Conservation (phyloP, 2,888 invertebrate genomes). For the Cecidostiba fungosa region DNA sequence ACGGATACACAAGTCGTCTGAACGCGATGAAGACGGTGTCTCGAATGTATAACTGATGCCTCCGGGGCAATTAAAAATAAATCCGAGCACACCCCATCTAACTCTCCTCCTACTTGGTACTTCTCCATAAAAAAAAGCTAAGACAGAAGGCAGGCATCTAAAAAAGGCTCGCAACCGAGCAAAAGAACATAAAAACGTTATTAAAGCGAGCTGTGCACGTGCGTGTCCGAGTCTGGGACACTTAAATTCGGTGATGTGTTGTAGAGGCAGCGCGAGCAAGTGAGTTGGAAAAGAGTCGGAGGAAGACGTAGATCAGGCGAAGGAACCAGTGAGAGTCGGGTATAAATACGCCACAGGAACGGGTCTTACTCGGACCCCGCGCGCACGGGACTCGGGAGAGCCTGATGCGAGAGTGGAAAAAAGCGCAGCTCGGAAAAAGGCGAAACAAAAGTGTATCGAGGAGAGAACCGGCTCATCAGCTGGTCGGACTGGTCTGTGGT, state of each 20-base stretch:
- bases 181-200: slow-evolving; percentile 50
- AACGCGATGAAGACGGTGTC: not conserved
- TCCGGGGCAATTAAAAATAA: slow-evolving; percentile 37
- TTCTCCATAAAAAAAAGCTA: not conserved
- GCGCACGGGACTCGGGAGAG: slow-evolving; percentile 62
- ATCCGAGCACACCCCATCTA: not conserved
- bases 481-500: slow-evolving; percentile 77
- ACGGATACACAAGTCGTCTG: not conserved
- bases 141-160: slow-evolving; percentile 1
- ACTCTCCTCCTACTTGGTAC: not conserved
- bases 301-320: slow-evolving; percentile 66
- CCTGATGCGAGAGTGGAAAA: slow-evolving; percentile 52
- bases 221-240: slow-evolving; percentile 61
- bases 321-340: slow-evolving; percentile 73
- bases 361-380: slow-evolving; percentile 63
- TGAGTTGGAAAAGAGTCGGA: slow-evolving; percentile 17
- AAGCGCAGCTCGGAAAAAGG: slow-evolving; percentile 71
- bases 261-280: slow-evolving; percentile 13
- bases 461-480: slow-evolving; percentile 78
- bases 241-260: slow-evolving; percentile 68
- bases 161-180: slow-evolving; percentile 31
- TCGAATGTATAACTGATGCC: not conserved
- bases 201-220: slow-evolving; percentile 57
- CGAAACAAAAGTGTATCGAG: slow-evolving; percentile 76
- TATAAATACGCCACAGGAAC: slow-evolving; percentile 73